Base-by-base conservation (phyloP, 2,797 vertebrate genomes). In the Prunella strophiata region DNA sequence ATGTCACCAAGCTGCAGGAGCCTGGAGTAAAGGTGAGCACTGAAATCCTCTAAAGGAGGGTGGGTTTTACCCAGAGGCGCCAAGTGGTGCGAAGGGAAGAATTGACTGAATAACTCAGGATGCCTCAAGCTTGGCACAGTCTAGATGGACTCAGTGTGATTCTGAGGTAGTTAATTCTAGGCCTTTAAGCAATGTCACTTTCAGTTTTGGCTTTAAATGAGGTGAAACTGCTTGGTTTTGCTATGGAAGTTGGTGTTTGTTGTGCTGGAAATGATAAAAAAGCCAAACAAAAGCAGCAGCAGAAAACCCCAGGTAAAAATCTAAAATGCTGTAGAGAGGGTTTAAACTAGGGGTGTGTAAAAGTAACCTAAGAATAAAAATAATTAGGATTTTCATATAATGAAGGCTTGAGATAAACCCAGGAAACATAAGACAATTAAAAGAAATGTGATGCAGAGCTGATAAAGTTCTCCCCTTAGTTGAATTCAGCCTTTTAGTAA, bases 21-120 rank as follows among this genome's bases (percentile, higher is more conserved):
- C 75, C 67, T 73, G 96, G 48, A 43, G 40, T 82, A 9, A 95
- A 95, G 97, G 98, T 98, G 91, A 89, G 36, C 17, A 5, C 50
- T 15, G 47, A 21, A 43, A n/a, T 25, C n/a, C 36, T 42, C 23
- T 16, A 2, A 17, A 32, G 29, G 45, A 40, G 16, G 42, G 25
- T 23, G 88, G 27, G 2, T 89, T 93, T 67, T n/a, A 61, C 27
- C 13, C 57, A 2, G 25, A 66, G 36, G 30, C 17, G 10, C 34
- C 13, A 30, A 62, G 36, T 0, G 11, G 55, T 61, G 62, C 2
- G 5, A 29, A 52, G 23, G 63, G 48, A 65, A 52, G 68, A 22
- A 5, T 4, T 36, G 57, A 11, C 13, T 32, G 67, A 86, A 3
- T 29, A 40, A 62, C 65, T 90, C 26, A 20, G 71, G 78, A 32